A percentile compares a stretch with the other conserved stretches of the same genome.
These are phyloP conservation scores for Paramuricea clavata DNA, from an alignment of 92 coral and sea anemone genomes.

Conservation along the genomic window DNA sequence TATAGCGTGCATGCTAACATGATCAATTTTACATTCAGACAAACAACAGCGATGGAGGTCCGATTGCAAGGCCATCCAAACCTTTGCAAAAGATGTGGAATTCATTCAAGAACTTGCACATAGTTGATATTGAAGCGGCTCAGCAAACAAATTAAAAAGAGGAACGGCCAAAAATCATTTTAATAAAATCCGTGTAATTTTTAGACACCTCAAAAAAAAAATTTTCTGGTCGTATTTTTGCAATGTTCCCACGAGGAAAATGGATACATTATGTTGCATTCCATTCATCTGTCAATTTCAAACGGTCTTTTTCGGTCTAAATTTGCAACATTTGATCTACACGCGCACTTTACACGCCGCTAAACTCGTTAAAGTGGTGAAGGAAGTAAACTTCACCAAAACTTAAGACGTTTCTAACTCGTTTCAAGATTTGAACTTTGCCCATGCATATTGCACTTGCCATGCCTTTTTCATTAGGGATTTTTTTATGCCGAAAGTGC, in stretches of 20 bases:
- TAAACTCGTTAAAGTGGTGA: neutral
- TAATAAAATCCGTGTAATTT: neutral
- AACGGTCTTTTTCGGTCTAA: neutral
- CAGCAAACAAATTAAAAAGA: neutral
- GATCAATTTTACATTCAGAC: too few relatives aligned
- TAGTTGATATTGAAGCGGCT: too few relatives aligned
- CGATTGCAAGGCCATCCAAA: too few relatives aligned
- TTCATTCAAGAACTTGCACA: too few relatives aligned
- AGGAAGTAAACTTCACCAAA: neutral
- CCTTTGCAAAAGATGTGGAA: too few relatives aligned
- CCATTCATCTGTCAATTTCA: neutral
- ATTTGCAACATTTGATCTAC: neutral
- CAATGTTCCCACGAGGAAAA: neutral
- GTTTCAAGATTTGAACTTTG: neutral
- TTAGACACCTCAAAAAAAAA: neutral
- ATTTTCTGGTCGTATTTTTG: too few relatives aligned
- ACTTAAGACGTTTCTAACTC: neutral
- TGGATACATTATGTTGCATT: neutral
- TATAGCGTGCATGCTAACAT: too few relatives aligned
- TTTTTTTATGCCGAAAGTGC: neutral
- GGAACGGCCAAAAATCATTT: neutral
- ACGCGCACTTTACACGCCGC: neutral
- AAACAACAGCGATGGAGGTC: too few relatives aligned
- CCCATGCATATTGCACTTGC: neutral
- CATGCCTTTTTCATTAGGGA: neutral